phyloP scores from a whole-genome alignment of 2,113 vertebrate species.

The Bubo bubo region DNA sequence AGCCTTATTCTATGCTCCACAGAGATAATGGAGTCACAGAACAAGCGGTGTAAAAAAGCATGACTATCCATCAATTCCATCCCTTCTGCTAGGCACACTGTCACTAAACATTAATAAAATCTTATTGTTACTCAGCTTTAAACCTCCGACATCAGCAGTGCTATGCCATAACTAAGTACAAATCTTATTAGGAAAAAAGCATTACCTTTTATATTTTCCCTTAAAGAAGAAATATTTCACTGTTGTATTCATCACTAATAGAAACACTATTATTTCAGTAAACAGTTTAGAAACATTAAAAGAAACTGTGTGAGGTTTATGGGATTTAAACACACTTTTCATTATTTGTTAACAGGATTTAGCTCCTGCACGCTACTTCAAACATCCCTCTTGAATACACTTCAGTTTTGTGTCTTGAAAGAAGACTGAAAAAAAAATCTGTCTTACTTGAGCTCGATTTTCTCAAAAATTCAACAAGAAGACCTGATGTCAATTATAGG shows the following conservation, averaged over 20 bases:
- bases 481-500: neutral
- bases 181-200: slow-evolving; percentile 16
- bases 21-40: neutral
- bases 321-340: slow-evolving; percentile 18
- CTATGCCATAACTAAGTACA: slow-evolving; percentile 8
- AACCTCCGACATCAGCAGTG: neutral
- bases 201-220: slow-evolving; percentile 17
- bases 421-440: neutral
- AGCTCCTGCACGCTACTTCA: neutral
- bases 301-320: slow-evolving; percentile 11
- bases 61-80: neutral
- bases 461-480: neutral
- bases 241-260: neutral
- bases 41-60: neutral
- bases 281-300: slow-evolving; percentile 47
- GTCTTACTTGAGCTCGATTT: neutral
- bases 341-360: slow-evolving; percentile 42
- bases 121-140: slow-evolving; percentile 9
- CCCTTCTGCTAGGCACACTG: neutral
- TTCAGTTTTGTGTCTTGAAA: slow-evolving; percentile 6
- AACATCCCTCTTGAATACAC: neutral
- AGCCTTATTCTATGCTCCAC: neutral
- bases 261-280: slow-evolving; percentile 27
- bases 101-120: slow-evolving; percentile 30
- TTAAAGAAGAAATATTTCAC: neutral